Base-by-base conservation (phyloP, 2,888 invertebrate genomes). In the Frankliniella fusca region DNA sequence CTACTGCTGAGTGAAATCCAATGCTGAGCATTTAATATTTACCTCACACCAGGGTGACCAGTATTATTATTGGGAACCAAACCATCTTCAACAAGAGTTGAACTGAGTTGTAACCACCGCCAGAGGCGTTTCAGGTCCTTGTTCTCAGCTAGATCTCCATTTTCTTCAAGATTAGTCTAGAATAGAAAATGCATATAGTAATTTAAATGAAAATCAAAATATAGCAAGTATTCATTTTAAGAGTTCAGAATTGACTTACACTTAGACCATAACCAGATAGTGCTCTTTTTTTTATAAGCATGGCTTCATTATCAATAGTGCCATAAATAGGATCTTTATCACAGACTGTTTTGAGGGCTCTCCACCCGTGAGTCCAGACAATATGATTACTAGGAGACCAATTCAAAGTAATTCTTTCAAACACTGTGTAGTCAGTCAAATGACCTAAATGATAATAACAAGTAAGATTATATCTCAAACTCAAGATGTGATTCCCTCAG, bases 331-430 rank as follows among this genome's bases (percentile, higher is more conserved):
- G 86, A 85, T 89, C 89, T 28, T 88, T 88, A 84, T 91, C 90
- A 83, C 90, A 90, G 38, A 93, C 88, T 83, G 90, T 91, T 86
- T 92, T 92, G 85, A 93, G 89, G 28, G 91, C 90, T 87, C 91
- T 90, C 86, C 92, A 91, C 5, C 94, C 94, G 86, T 92, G 92
- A 82, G 94, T 93, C 95, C 95, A 95, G 80, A 93, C 92, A 80
- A 95, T 89, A 86, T 91, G 91, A 18, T 92, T 91, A 82, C 92
- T 91, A 20, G 94, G 92, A 15, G 95, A 94, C 94, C 95, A 95
- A 86, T 93, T 92, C 85, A 96, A 89, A 38, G 95, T 94, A 85
- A 95, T 94, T 85, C 96, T 90, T 88, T 96, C 96, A 87, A 92
- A 92, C 84, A 96, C 93, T 54, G 91, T 92, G 86, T 93, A 93